Conservation (phyloP, 2,888 invertebrate genomes). For the Aradus depressus region DNA sequence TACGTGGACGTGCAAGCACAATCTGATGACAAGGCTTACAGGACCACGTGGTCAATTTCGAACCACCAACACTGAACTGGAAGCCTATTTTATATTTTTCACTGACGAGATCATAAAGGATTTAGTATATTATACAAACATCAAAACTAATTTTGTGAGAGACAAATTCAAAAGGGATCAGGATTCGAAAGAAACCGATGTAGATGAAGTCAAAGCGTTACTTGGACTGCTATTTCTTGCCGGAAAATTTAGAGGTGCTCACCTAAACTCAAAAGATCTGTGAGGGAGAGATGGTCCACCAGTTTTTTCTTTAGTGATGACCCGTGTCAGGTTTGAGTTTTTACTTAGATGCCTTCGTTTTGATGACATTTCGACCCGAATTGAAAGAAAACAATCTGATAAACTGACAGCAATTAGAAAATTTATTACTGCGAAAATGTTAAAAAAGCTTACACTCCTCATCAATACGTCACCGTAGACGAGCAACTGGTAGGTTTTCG, state of each 20-base stretch:
- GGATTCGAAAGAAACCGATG: constrained; percentile 5
- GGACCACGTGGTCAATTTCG: too few relatives aligned
- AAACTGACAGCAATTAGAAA: neutral
- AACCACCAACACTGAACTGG: too few relatives aligned
- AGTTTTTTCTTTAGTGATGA: neutral
- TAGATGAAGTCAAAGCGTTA: constrained; percentile 1
- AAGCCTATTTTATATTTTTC: constrained; percentile 3
- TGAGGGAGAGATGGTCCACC: constrained; percentile 8
- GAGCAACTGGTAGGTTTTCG: constrained; percentile 5
- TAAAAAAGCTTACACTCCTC: neutral
- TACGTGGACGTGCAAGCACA: too few relatives aligned
- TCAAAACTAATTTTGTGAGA: constrained; percentile 2
- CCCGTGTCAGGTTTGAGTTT: constrained; percentile 6
- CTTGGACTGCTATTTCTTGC: constrained; percentile 1
- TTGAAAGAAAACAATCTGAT: neutral
- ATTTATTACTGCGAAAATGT: too few relatives aligned
- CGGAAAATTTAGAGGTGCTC: neutral
- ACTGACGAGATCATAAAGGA: neutral
- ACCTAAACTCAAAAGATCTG: constrained; percentile 5
- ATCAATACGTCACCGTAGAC: neutral
- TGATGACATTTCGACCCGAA: constrained; percentile 7
- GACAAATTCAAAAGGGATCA: constrained; percentile 2
- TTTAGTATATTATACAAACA: constrained; percentile 2
- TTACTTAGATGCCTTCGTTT: constrained; percentile 14
- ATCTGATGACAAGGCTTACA: too few relatives aligned